Percentiles rank a stretch among this genome's conserved stretches.
Conservation (phyloP, 2,888 invertebrate species). For the Drosophila paracracens region DNA sequence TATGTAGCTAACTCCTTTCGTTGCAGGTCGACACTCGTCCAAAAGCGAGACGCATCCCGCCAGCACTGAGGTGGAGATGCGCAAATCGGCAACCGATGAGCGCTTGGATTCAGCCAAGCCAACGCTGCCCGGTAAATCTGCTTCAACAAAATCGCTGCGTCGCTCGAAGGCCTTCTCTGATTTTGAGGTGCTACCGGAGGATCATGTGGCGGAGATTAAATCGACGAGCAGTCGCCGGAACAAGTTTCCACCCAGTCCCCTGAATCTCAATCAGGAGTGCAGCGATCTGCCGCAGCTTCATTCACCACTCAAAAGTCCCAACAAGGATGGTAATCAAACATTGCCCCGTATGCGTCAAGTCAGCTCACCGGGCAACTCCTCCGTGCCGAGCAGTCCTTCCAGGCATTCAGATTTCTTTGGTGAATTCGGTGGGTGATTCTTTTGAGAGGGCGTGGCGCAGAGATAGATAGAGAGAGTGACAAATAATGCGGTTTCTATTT, state of each 20-base stretch:
- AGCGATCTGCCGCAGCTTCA: conserved; percentile 84
- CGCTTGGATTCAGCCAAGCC: conserved; percentile 59
- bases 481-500: conserved; percentile 1
- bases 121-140: conserved; percentile 65
- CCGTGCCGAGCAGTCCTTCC: conserved; percentile 90
- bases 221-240: conserved; percentile 69
- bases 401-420: conserved; percentile 89
- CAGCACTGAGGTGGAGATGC: conserved; percentile 75
- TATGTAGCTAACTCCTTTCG: background rate
- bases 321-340: conserved; percentile 82
- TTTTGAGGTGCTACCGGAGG: conserved; percentile 84
- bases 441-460: background rate
- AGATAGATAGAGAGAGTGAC: background rate
- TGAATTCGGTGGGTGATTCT: conserved; percentile 87
- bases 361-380: conserved; percentile 85
- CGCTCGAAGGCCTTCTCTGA: conserved; percentile 79
- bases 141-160: conserved; percentile 79
- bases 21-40: conserved; percentile 83
- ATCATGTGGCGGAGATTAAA: conserved; percentile 82
- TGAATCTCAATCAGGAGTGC: conserved; percentile 83
- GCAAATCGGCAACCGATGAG: conserved; percentile 67
- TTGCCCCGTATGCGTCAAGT: conserved; percentile 87
- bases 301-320: conserved; percentile 83
- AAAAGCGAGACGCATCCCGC: conserved; percentile 80
- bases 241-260: conserved; percentile 83